A percentile compares a stretch with the other conserved stretches of the same genome.
Evolutionary conservation across 1,140 invertebrate genomes (phyloP).

Genomic region (Chrysoperla carnea): DNA sequence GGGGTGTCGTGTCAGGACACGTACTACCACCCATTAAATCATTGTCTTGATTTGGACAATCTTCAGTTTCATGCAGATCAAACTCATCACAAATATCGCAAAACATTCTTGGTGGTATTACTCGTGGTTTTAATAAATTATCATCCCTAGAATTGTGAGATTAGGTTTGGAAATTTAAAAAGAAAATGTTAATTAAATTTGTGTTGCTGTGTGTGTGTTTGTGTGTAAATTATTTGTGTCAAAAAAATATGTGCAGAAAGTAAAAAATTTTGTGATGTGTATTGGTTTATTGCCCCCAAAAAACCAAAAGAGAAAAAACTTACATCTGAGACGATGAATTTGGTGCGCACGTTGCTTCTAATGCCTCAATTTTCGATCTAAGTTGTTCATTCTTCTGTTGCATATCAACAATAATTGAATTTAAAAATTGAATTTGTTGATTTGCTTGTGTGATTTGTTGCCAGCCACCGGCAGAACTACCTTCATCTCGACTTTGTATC

Average conservation of each 20-base stretch:
- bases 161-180: too few species aligned
- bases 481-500: too few species aligned
- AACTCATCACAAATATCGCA: constrained; percentile 97
- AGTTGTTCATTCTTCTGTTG: constrained; percentile 81
- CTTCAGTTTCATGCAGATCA: constrained; percentile 91
- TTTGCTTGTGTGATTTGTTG: constrained; percentile 20
- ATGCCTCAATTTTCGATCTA: constrained; percentile 53
- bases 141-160: not conserved
- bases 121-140: constrained; percentile 7
- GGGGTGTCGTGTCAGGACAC: constrained; percentile 20
- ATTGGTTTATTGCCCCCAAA: too few species aligned
- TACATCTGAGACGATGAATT: too few species aligned
- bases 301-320: too few species aligned
- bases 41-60: constrained; percentile 75
- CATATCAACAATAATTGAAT: constrained; percentile 92
- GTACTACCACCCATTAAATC: constrained; percentile 22
- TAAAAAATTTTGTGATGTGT: too few species aligned
- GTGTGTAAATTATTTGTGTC: too few species aligned
- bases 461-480: constrained; percentile 17
- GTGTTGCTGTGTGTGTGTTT: constrained; percentile 31
- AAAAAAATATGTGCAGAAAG: too few species aligned
- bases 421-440: constrained; percentile 78
- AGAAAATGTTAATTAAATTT: constrained; percentile 25
- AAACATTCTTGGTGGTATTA: constrained; percentile 61
- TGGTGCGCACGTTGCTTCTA: constrained; percentile 34